phyloP scores from a whole-genome alignment of 2,113 vertebrate species.

The Oreochromis niloticus region DNA sequence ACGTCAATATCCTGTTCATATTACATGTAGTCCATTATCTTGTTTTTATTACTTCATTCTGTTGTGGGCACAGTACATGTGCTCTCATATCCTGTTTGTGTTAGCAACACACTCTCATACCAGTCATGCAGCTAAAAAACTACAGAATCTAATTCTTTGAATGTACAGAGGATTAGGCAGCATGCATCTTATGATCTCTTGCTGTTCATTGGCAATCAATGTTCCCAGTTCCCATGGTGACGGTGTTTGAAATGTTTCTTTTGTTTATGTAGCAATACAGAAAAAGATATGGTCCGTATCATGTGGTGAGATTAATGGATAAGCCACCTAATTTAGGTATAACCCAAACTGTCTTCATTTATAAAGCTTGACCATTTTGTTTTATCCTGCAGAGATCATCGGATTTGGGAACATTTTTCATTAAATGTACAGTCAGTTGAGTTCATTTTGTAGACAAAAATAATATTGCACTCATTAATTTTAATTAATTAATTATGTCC shows the following conservation, averaged over 20 bases:
- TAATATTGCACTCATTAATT: background rate
- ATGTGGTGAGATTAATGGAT: background rate
- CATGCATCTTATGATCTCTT: background rate
- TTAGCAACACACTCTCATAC: background rate
- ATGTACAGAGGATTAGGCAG: background rate
- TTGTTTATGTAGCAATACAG: background rate
- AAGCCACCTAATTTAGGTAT: background rate
- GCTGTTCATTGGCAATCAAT: background rate
- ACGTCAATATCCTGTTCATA: background rate
- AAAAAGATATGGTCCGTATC: background rate
- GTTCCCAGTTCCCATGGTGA: constrained; percentile 7
- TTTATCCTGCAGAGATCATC: background rate
- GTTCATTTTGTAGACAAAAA: background rate
- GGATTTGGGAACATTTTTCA: background rate
- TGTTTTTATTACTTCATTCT: background rate
- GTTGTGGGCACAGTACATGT: background rate
- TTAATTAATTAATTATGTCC: background rate
- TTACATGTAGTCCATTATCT: background rate
- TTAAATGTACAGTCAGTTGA: background rate
- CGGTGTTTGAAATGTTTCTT: background rate
- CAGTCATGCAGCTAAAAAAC: background rate
- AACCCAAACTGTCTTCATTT: background rate
- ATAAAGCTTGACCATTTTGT: background rate
- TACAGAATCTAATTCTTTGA: background rate
- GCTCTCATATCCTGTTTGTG: background rate